A percentile compares a stretch with the other conserved stretches of the same genome.
Evolutionary conservation across 2,113 vertebrate genomes (phyloP).

Genomic region (Salminus brasiliensis): DNA sequence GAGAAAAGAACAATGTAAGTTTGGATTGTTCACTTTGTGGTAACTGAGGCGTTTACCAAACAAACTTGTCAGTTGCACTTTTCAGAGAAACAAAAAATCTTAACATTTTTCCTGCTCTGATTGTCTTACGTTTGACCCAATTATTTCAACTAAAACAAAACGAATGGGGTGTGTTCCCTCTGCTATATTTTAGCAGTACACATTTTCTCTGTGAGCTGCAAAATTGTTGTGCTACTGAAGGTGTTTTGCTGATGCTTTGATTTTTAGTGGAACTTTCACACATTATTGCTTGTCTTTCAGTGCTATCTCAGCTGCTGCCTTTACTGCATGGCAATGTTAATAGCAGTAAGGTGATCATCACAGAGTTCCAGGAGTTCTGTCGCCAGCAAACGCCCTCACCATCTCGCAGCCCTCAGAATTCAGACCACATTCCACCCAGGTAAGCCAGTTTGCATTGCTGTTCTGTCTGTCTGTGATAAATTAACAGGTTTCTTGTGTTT

Average conservation of each 20-base stretch:
- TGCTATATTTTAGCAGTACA: too few relatives aligned
- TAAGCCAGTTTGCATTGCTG: not conserved
- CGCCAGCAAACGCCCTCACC: slow-evolving; percentile 67
- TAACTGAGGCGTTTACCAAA: too few relatives aligned
- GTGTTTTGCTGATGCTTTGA: too few relatives aligned
- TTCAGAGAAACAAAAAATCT: too few relatives aligned
- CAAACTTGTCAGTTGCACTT: too few relatives aligned
- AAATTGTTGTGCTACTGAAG: not conserved
- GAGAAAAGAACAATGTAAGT: slow-evolving; percentile 86
- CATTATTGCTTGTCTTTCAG: slow-evolving; percentile 47
- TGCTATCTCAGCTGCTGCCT: slow-evolving; percentile 81
- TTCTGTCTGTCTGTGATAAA: not conserved
- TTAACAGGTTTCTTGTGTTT: not conserved
- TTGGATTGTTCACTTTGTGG: not conserved
- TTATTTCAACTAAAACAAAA: too few relatives aligned
- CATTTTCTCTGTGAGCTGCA: not conserved
- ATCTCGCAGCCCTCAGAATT: slow-evolving; percentile 59
- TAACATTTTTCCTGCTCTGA: too few relatives aligned
- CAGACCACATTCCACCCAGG: slow-evolving; percentile 84
- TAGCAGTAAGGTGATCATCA: slow-evolving; percentile 91
- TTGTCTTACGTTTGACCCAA: too few relatives aligned
- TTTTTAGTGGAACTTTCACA: too few relatives aligned
- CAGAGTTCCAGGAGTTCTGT: slow-evolving; percentile 91
- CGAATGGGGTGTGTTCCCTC: too few relatives aligned
- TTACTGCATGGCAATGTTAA: slow-evolving; percentile 92